Conservation (phyloP, 1,140 invertebrate species). For the Drosophila kanapiae region DNA sequence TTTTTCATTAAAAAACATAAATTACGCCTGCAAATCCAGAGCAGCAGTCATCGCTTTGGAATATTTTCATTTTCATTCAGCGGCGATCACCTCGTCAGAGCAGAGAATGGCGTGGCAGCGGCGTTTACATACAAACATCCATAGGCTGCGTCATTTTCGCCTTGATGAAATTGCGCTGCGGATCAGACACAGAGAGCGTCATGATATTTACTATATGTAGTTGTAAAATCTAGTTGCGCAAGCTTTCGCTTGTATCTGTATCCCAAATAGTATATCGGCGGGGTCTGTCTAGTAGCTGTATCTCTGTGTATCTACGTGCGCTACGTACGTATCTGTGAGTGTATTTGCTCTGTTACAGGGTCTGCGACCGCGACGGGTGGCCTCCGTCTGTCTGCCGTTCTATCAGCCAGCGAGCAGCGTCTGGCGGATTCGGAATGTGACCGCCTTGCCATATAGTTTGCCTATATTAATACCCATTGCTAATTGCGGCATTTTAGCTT, state of each 20-base stretch:
- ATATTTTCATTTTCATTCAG: constrained; percentile 58
- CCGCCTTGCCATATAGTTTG: constrained; percentile 27
- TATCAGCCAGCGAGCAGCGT: constrained; percentile 39
- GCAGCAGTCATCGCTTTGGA: constrained; percentile 9
- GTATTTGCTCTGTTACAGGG: constrained; percentile 53
- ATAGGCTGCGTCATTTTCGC: constrained; percentile 56
- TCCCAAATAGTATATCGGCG: constrained; percentile 17
- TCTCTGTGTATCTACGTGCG: constrained; percentile 6
- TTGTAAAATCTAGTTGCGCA: constrained; percentile 73
- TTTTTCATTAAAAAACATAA: constrained; percentile 39
- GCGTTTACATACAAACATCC: too few relatives aligned
- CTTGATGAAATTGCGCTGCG: constrained; percentile 57
- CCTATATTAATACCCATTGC: constrained; percentile 49
- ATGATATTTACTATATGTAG: constrained; percentile 53
- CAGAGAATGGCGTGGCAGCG: constrained; percentile 22
- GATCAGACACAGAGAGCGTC: constrained; percentile 41
- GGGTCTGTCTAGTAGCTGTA: constrained; percentile 7
- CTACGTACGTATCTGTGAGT: constrained; percentile 26
- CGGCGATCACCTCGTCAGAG: constrained; percentile 29
- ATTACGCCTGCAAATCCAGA: constrained; percentile 31
- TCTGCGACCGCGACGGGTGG: constrained; percentile 67
- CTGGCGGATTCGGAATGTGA: constrained; percentile 42
- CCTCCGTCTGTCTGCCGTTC: constrained; percentile 64
- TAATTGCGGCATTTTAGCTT: constrained; percentile 38
- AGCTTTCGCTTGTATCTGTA: constrained; percentile 52